phyloP scores from a whole-genome alignment of 2,888 invertebrate genomes.

The Temnothorax ravouxi region DNA sequence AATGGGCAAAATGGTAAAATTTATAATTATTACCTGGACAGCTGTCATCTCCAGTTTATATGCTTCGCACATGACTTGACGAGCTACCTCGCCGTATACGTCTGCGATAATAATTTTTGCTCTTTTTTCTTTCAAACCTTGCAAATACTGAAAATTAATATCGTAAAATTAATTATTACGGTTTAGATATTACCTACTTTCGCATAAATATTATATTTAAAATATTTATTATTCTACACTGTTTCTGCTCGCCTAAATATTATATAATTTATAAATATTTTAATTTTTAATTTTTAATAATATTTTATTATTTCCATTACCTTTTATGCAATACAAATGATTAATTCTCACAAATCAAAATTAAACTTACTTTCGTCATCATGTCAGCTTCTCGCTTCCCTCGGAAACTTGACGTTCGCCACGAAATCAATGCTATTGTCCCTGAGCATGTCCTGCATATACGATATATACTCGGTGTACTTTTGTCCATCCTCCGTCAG shows the following conservation, averaged over 20 bases:
- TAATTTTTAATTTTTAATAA: background rate
- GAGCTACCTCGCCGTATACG: slow-evolving; percentile 91
- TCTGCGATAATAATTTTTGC: slow-evolving; percentile 94
- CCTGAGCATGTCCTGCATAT: slow-evolving; percentile 90
- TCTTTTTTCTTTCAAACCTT: slow-evolving; percentile 89
- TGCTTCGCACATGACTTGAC: slow-evolving; percentile 94
- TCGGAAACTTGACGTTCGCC: slow-evolving; percentile 90
- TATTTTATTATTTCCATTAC: slow-evolving; percentile 8
- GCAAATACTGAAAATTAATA: slow-evolving; percentile 87
- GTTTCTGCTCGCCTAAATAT: background rate
- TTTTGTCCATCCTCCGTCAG: slow-evolving; percentile 93
- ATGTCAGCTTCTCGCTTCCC: slow-evolving; percentile 87
- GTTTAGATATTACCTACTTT: background rate
- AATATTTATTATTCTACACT: background rate
- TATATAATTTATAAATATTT: background rate
- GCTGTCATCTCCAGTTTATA: slow-evolving; percentile 91
- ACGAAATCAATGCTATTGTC: slow-evolving; percentile 89
- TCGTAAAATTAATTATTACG: slow-evolving; percentile 1
- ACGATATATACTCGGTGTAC: slow-evolving; percentile 92
- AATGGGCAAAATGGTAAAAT: background rate
- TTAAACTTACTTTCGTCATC: slow-evolving; percentile 88
- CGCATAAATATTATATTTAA: background rate
- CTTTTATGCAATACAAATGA: background rate
- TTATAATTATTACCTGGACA: slow-evolving; percentile 78
- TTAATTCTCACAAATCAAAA: background rate